phyloP scores from a whole-genome alignment of 2,797 vertebrate genomes.

The Sebastes alutus region DNA sequence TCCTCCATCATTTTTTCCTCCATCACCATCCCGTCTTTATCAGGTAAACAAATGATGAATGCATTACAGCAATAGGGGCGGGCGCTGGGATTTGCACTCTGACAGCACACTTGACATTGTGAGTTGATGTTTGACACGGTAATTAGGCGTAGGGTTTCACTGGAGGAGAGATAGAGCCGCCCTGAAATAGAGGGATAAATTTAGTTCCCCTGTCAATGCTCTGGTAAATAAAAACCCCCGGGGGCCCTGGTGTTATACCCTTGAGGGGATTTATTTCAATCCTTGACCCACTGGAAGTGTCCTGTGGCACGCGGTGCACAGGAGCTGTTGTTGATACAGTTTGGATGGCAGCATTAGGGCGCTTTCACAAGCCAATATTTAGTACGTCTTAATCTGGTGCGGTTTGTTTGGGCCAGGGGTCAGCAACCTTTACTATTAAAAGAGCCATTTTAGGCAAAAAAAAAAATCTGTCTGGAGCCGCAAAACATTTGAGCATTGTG shows the following conservation, averaged over 20 bases:
- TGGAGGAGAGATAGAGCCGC: conserved; percentile 43
- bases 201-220: conserved; percentile 67
- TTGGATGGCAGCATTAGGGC: background rate
- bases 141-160: conserved; percentile 77
- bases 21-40: background rate
- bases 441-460: too few relatives aligned
- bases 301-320: background rate
- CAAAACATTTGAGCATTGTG: too few relatives aligned
- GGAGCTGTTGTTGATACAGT: conserved; percentile 24
- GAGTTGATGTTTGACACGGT: conserved; percentile 74
- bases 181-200: conserved; percentile 76
- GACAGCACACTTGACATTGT: conserved; percentile 63
- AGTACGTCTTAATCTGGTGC: rapidly evolving
- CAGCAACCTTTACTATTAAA: rapidly evolving
- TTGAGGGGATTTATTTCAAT: conserved; percentile 53
- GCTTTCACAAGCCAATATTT: too few relatives aligned
- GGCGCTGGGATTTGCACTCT: conserved; percentile 25
- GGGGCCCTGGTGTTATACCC: conserved; percentile 41
- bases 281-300: conserved; percentile 25
- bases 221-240: conserved; percentile 68
- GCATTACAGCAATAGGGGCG: background rate
- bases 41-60: conserved; percentile 12
- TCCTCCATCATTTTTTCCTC: background rate
- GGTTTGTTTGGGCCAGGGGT: too few relatives aligned
- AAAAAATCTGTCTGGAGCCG: too few relatives aligned